These are phyloP conservation scores for Argyra leucocephala DNA, from an alignment of 2,888 invertebrate species.

Conservation along the genomic window DNA sequence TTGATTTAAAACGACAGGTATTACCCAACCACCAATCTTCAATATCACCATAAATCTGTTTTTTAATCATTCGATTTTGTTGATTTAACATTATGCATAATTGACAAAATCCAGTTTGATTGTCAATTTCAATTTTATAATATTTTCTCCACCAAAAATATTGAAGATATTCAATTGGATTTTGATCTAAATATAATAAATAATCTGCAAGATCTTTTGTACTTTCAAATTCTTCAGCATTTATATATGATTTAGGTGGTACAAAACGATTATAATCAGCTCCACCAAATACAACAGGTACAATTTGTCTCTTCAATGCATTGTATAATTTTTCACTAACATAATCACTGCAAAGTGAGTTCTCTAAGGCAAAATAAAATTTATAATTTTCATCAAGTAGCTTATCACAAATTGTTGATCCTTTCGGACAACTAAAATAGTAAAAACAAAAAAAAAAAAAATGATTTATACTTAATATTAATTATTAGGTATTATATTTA, in stretches of 20 bases:
- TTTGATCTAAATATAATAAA: slow-evolving; percentile 39
- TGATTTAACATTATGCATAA: slow-evolving; percentile 36
- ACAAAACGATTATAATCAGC: slow-evolving; percentile 51
- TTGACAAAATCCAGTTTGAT: slow-evolving; percentile 33
- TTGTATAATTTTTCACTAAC: slow-evolving; percentile 53
- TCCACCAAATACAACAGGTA: slow-evolving; percentile 61
- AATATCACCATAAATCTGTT: slow-evolving; percentile 34
- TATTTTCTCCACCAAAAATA: slow-evolving; percentile 57
- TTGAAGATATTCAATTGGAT: slow-evolving; percentile 51
- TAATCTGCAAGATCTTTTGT: slow-evolving; percentile 51
- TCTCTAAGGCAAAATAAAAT: slow-evolving; percentile 60
- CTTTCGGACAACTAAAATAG: slow-evolving; percentile 32
- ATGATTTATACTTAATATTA: no score
- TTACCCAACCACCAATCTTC: slow-evolving; percentile 38
- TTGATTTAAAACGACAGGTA: slow-evolving; percentile 32
- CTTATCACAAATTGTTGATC: slow-evolving; percentile 36
- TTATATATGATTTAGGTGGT: slow-evolving; percentile 55
- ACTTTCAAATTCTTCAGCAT: slow-evolving; percentile 53
- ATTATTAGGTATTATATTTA: no score
- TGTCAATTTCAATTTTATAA: slow-evolving; percentile 40
- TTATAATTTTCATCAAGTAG: slow-evolving; percentile 50
- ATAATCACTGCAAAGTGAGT: slow-evolving; percentile 59
- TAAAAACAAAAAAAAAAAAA: no score
- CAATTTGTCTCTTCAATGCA: slow-evolving; percentile 39
- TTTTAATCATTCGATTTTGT: slow-evolving; percentile 25